Evolutionary conservation across 2,113 vertebrate species (phyloP).

Genomic region (Argyrosomus japonicus): DNA sequence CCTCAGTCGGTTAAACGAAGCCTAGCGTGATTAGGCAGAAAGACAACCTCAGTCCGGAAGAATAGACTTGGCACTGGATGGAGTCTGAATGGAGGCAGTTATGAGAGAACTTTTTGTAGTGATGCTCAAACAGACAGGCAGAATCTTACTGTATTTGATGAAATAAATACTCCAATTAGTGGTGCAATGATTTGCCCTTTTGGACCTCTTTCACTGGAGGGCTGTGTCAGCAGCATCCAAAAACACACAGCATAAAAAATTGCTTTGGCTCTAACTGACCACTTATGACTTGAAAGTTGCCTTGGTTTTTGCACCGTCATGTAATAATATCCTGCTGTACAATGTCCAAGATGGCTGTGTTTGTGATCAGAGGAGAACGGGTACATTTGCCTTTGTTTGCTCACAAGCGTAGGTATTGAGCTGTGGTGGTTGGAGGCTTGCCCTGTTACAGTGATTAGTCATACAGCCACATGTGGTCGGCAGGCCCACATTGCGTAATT

Average conservation of each 20-base stretch:
- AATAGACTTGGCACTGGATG: slow-evolving; percentile 12
- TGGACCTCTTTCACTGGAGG: not conserved
- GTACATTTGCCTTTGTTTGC: slow-evolving; percentile 17
- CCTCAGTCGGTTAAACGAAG: slow-evolving; percentile 55
- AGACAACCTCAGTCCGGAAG: slow-evolving; percentile 30
- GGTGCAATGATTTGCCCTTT: not conserved
- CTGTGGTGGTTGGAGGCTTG: slow-evolving; percentile 45
- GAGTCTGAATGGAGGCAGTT: slow-evolving; percentile 17
- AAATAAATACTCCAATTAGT: slow-evolving; percentile 4
- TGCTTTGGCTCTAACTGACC: slow-evolving; percentile 14
- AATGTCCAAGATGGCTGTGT: slow-evolving; percentile 8
- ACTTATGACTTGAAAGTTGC: slow-evolving; percentile 1
- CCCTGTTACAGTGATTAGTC: slow-evolving; percentile 65
- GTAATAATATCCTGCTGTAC: not conserved
- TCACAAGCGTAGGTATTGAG: slow-evolving; percentile 37
- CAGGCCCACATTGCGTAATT: slow-evolving; percentile 66
- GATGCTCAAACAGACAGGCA: not conserved
- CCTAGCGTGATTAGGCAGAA: slow-evolving; percentile 61
- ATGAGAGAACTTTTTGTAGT: not conserved
- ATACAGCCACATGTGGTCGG: slow-evolving; percentile 65
- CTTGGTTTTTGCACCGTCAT: not conserved
- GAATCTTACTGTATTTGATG: not conserved
- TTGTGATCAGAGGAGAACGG: slow-evolving; percentile 7
- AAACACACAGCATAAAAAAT: slow-evolving; percentile 6
- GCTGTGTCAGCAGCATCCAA: not conserved